These are phyloP conservation scores for Aselliscus stoliczkanus DNA, from an alignment of 2,797 vertebrate species.

Conservation along the genomic window DNA sequence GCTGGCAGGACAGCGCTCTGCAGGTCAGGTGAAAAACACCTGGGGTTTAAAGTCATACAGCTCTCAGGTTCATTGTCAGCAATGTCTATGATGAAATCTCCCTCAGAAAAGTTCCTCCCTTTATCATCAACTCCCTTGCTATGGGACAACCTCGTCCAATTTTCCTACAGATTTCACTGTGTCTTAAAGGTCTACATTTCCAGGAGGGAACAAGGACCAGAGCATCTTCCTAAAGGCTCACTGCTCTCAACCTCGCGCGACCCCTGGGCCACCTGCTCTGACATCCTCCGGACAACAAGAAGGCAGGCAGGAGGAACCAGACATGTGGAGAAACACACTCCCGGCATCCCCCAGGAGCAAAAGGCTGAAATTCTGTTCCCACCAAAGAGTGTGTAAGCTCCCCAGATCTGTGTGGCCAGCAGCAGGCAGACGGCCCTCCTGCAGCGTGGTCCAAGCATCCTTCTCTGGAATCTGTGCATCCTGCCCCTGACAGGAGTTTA, in stretches of 20 bases:
- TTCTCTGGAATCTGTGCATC: background rate
- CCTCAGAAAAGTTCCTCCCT: background rate
- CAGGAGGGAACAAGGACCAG: background rate
- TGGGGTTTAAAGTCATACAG: background rate
- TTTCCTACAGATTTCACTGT: background rate
- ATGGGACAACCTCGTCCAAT: background rate
- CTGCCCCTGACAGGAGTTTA: constrained; percentile 16
- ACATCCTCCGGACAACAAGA: background rate
- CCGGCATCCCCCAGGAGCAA: background rate
- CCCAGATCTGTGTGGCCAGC: background rate
- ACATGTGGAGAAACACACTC: background rate
- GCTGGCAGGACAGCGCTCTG: background rate
- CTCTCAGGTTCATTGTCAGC: background rate
- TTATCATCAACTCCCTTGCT: background rate
- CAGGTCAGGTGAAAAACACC: too few relatives aligned
- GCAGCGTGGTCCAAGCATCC: constrained; percentile 33
- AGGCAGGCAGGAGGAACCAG: background rate
- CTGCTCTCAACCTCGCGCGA: background rate
- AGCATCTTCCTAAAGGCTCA: background rate
- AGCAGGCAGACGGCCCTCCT: background rate
- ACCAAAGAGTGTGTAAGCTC: background rate
- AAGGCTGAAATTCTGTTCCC: background rate
- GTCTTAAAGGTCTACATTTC: background rate
- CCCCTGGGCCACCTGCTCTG: background rate
- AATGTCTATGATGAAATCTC: background rate